These are phyloP conservation scores for Vireo griseus DNA, from an alignment of 2,797 vertebrate species.

Conservation along the genomic window DNA sequence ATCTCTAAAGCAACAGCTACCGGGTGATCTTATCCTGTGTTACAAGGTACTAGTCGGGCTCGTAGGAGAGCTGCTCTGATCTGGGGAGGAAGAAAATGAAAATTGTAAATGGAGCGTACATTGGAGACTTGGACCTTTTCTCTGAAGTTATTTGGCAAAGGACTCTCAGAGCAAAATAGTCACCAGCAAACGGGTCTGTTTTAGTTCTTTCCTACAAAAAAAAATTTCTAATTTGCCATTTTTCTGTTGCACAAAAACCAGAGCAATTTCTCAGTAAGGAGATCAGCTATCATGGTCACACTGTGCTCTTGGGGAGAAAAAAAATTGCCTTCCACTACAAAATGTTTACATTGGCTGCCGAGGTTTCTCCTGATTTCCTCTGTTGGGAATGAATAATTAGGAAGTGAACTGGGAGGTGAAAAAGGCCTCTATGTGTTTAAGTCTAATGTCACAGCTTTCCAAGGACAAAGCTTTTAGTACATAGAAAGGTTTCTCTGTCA, in stretches of 20 bases:
- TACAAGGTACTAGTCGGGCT: neutral
- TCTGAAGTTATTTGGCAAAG: neutral
- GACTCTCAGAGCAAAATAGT: neutral
- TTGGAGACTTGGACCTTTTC: neutral
- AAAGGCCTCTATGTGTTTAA: conserved; percentile 59
- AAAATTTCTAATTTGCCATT: neutral
- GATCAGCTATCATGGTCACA: conserved; percentile 8
- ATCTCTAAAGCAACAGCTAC: neutral
- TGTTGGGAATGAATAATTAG: conserved; percentile 69
- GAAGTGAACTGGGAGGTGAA: conserved; percentile 61
- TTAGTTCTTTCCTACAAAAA: neutral
- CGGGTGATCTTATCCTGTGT: neutral
- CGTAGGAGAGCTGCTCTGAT: neutral
- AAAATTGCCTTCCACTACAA: conserved; percentile 47
- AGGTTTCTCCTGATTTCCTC: conserved; percentile 61
- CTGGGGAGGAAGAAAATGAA: neutral
- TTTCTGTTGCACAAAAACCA: neutral
- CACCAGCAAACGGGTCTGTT: neutral
- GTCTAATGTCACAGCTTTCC: conserved; percentile 59
- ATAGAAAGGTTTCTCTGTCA: conserved; percentile 47
- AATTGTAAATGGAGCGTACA: neutral
- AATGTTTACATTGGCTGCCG: conserved; percentile 60
- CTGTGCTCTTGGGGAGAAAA: conserved; percentile 18
- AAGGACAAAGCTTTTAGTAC: conserved; percentile 59
- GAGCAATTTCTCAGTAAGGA: neutral